Percentiles rank a stretch among this genome's conserved stretches.
Conservation (phyloP, 1,140 invertebrate species). For the Trichoplusia ni region DNA sequence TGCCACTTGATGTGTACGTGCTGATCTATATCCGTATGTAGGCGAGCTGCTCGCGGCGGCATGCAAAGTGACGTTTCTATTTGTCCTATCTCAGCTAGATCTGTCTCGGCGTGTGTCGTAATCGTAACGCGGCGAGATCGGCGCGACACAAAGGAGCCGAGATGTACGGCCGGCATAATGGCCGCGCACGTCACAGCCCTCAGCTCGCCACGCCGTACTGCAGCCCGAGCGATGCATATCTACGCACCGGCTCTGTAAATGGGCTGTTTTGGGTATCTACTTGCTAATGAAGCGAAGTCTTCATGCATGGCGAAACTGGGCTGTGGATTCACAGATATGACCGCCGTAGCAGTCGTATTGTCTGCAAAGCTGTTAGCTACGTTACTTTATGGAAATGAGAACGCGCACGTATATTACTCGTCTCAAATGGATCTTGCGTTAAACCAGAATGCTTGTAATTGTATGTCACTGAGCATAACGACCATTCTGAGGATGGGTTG, state of each 20-base stretch:
- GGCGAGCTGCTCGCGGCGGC: slow-evolving; percentile 54
- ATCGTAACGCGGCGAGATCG: slow-evolving; percentile 68
- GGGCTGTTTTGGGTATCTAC: slow-evolving; percentile 75
- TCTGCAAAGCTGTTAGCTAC: slow-evolving; percentile 46
- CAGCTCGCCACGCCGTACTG: slow-evolving; percentile 45
- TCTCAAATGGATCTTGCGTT: background rate
- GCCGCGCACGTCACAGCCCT: slow-evolving; percentile 62
- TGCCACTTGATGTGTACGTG: slow-evolving; percentile 53
- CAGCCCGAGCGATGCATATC: slow-evolving; percentile 75
- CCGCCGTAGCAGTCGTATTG: slow-evolving; percentile 59
- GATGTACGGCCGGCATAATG: slow-evolving; percentile 71
- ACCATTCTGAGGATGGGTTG: slow-evolving; percentile 1
- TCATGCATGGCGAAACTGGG: slow-evolving; percentile 63
- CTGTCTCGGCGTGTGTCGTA: slow-evolving; percentile 71
- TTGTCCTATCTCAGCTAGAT: slow-evolving; percentile 72
- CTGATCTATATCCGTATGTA: slow-evolving; percentile 49
- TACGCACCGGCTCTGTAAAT: slow-evolving; percentile 69
- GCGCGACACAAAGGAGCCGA: slow-evolving; percentile 72
- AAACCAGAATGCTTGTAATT: background rate
- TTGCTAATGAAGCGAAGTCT: slow-evolving; percentile 74
- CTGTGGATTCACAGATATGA: slow-evolving; percentile 68
- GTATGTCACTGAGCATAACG: background rate
- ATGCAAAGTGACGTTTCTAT: slow-evolving; percentile 79
- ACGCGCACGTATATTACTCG: background rate
- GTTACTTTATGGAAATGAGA: slow-evolving; percentile 53